Percentiles rank a stretch among this genome's conserved stretches.
Conservation (phyloP, 2,888 invertebrate genomes). For the Latheticus oryzae region DNA sequence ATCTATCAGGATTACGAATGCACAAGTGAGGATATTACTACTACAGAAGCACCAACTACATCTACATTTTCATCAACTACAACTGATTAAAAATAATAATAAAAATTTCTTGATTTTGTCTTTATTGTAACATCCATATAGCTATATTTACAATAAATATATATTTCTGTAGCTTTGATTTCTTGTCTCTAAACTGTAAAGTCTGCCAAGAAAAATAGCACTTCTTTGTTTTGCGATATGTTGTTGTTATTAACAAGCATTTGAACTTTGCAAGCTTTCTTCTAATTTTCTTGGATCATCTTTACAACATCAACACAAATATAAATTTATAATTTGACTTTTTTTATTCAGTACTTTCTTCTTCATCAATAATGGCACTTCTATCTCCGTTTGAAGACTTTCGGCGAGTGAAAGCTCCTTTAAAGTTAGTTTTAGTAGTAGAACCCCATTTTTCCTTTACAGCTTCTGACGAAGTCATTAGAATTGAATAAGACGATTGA, state of each 20-base stretch:
- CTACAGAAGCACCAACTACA: background rate
- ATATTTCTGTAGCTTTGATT: slow-evolving; percentile 27
- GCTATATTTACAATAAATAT: slow-evolving; percentile 31
- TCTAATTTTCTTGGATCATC: slow-evolving; percentile 3
- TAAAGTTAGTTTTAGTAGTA: slow-evolving; percentile 64
- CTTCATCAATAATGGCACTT: slow-evolving; percentile 63
- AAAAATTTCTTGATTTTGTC: slow-evolving; percentile 1
- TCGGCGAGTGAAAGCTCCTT: slow-evolving; percentile 59
- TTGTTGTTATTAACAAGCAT: slow-evolving; percentile 17
- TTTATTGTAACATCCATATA: slow-evolving; percentile 22
- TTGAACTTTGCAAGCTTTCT: too few species aligned
- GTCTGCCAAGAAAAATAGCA: slow-evolving; percentile 13
- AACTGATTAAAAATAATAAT: slow-evolving; percentile 18
- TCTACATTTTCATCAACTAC: background rate
- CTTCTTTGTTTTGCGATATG: slow-evolving; percentile 10
- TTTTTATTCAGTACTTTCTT: slow-evolving; percentile 56
- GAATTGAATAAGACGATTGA: slow-evolving; percentile 72
- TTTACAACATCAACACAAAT: slow-evolving; percentile 2
- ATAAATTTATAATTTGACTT: too few species aligned
- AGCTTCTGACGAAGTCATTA: slow-evolving; percentile 75
- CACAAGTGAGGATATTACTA: background rate
- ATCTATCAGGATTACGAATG: slow-evolving; percentile 34
- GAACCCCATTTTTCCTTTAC: slow-evolving; percentile 73
- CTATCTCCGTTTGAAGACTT: slow-evolving; percentile 62
- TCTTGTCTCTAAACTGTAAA: slow-evolving; percentile 5